Evolutionary conservation across 2,888 invertebrate species (phyloP).

Genomic region (Dicranocentrus wangi): DNA sequence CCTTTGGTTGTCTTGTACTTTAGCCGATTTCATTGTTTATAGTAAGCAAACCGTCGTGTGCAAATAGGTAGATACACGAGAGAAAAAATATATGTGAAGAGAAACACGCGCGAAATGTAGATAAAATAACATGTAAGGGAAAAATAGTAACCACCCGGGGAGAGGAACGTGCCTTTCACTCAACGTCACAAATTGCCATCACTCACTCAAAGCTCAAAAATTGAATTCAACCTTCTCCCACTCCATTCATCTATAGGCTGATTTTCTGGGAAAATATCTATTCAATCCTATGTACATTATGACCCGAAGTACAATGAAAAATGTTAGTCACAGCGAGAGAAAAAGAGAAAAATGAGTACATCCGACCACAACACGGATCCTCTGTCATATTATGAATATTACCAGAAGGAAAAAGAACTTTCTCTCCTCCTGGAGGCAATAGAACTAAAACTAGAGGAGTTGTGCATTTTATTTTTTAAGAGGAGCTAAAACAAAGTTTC

Average conservation of each 20-base stretch:
- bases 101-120: slow-evolving; percentile 18
- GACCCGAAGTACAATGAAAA: slow-evolving; percentile 1
- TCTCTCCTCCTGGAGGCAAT: background rate
- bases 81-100: slow-evolving; percentile 18
- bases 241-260: slow-evolving; percentile 15
- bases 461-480: no score
- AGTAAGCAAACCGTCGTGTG: slow-evolving; percentile 45
- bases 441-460: background rate
- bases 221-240: slow-evolving; percentile 59
- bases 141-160: slow-evolving; percentile 59
- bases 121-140: slow-evolving; percentile 32
- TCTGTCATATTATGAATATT: slow-evolving; percentile 43
- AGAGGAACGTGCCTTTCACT: slow-evolving; percentile 65
- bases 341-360: background rate
- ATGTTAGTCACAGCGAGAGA: background rate
- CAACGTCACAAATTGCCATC: slow-evolving; percentile 65
- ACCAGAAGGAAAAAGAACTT: background rate
- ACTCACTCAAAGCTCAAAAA: slow-evolving; percentile 62
- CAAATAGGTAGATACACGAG: slow-evolving; percentile 49
- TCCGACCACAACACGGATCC: slow-evolving; percentile 28
- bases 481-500: no score
- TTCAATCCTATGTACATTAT: background rate
- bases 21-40: slow-evolving; percentile 55
- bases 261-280: background rate
- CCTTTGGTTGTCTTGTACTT: slow-evolving; percentile 26